These are phyloP conservation scores for Xanthorhoe spadicearia DNA, from an alignment of 2,888 invertebrate species.

Conservation along the genomic window DNA sequence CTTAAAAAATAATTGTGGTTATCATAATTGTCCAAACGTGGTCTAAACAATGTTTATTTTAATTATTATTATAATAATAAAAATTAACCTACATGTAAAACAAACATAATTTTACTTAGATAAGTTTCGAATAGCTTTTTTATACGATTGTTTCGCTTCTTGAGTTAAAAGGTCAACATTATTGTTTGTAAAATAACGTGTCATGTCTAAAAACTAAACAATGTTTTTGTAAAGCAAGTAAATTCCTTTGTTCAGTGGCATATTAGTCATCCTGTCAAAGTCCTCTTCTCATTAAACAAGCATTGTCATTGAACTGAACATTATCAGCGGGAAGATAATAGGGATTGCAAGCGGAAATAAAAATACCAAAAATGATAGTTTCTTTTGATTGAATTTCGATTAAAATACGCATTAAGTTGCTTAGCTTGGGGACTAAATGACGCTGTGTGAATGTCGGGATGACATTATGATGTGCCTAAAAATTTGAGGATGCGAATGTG, in stretches of 20 bases:
- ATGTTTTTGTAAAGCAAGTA: slow-evolving; percentile 13
- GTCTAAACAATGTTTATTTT: neutral
- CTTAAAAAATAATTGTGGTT: too few species aligned
- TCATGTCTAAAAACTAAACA: slow-evolving; percentile 7
- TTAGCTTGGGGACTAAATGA: too few species aligned
- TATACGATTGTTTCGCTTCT: slow-evolving; percentile 14
- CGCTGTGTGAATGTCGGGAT: too few species aligned
- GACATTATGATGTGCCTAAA: too few species aligned
- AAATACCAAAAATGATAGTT: neutral
- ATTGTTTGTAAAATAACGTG: slow-evolving; percentile 24
- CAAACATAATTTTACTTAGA: neutral
- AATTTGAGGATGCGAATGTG: too few species aligned
- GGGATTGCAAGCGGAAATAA: slow-evolving; percentile 3
- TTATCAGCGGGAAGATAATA: slow-evolving; percentile 14
- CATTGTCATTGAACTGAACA: slow-evolving; percentile 16
- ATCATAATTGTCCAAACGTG: too few species aligned
- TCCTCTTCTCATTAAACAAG: slow-evolving; percentile 30
- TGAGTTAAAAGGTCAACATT: slow-evolving; percentile 21
- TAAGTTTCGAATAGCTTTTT: slow-evolving; percentile 3
- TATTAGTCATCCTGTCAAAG: slow-evolving; percentile 51
- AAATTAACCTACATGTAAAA: neutral
- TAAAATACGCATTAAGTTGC: neutral
- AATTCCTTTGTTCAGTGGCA: slow-evolving; percentile 43
- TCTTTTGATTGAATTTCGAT: neutral
- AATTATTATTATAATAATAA: neutral